Evolutionary conservation across 2,888 invertebrate genomes (phyloP), one percentile per base, ranked within the genome.

Genomic region (Nipponacmea schrenckii): DNA sequence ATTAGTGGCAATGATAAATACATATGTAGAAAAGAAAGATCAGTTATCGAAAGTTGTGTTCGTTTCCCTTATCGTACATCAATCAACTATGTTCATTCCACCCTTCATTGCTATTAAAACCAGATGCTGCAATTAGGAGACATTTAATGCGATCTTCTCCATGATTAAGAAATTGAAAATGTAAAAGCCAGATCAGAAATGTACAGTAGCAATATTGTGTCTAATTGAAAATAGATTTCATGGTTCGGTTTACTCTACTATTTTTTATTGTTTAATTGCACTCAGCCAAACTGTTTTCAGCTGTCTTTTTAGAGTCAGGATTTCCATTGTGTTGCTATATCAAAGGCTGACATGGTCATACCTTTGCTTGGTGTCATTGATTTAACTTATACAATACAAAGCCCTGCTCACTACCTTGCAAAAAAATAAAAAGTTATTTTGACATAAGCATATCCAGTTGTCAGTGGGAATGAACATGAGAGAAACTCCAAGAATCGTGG

Each of bases 61-160:
- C 20, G 56, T 24, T 56, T 56, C 56, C 24, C 20, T 56, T 56
- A 56, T 56, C 56, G 24, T 56, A 56, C 56, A 56, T 56, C 56
- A 56, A 56, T 56, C 56, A 56, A 20, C 56, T 24, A 56, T 56
- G 56, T 56, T 56, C 20, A 56, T 56, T 56, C 56, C 56, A 56
- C 56, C 56, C 56, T 56, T 56, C 56, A 24, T 56, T 56, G 56
- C 56, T 67, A 71, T 71, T 74, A 64, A 69, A 65, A 17, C 71
- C 74, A 71, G 71, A 71, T 74, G 74, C 45, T 31, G 56, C 66
- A 64, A 68, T 67, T 63, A 69, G 63, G 56, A 27, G 69, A 62
- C 69, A 69, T 64, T 66, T 72, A 69, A 72, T 72, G 69, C 50
- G 69, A 72, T 72, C 69, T 72, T 69, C 72, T 69, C 39, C 72